A percentile compares a stretch with the other conserved stretches of the same genome.
phyloP scores from a whole-genome alignment of 2,113 vertebrate genomes.

The Poeciliopsis retropinna region DNA sequence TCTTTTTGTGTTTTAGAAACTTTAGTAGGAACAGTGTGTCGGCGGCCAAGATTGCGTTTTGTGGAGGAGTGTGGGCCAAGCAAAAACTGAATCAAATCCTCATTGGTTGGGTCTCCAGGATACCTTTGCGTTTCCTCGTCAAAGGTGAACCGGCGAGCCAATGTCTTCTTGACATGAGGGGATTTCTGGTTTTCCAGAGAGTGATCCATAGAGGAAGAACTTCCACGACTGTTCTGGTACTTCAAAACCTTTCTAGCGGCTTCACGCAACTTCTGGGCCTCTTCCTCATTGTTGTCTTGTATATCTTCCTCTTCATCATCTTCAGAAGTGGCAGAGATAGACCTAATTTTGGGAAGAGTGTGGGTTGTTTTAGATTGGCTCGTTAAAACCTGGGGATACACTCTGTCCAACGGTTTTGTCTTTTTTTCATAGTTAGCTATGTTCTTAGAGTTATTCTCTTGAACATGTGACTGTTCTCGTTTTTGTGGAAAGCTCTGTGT shows the following conservation, averaged over 20 bases:
- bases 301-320: slow-evolving; percentile 57
- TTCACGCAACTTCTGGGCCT: slow-evolving; percentile 77
- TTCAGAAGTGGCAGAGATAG: slow-evolving; percentile 17
- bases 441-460: slow-evolving; percentile 7
- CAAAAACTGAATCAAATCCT: slow-evolving; percentile 54
- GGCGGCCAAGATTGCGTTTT: slow-evolving; percentile 54
- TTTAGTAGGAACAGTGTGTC: slow-evolving; percentile 67
- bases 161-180: not conserved
- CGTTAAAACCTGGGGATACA: slow-evolving; percentile 1
- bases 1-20: slow-evolving; percentile 34
- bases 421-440: slow-evolving; percentile 7
- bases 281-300: slow-evolving; percentile 68
- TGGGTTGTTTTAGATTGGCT: not conserved
- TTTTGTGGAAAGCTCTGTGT: slow-evolving; percentile 6
- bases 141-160: slow-evolving; percentile 59
- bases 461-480: not conserved
- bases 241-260: slow-evolving; percentile 73
- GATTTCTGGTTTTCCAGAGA: slow-evolving; percentile 61
- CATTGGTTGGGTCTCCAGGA: slow-evolving; percentile 44
- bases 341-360: slow-evolving; percentile 13
- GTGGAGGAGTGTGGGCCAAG: slow-evolving; percentile 29
- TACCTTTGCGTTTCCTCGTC: slow-evolving; percentile 54
- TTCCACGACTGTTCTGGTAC: slow-evolving; percentile 73
- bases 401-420: slow-evolving; percentile 9
- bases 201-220: slow-evolving; percentile 68